Percentiles rank a stretch among this genome's conserved stretches.
Evolutionary conservation across 1,140 invertebrate genomes (phyloP).

Genomic region (Anoplolepis gracilipes): DNA sequence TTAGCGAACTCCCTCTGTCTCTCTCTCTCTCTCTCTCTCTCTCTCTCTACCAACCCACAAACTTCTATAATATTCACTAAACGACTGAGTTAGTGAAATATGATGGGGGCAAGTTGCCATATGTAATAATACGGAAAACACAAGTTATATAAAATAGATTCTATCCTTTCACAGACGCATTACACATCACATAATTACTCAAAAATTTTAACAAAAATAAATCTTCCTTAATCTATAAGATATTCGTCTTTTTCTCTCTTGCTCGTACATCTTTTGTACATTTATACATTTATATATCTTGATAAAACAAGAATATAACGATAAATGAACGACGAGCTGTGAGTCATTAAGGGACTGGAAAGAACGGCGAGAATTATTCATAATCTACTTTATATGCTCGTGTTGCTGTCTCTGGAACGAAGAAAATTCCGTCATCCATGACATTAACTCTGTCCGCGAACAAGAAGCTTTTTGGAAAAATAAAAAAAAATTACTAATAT

Average conservation of each 20-base stretch:
- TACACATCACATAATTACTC: background rate
- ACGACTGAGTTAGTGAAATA: conserved; percentile 41
- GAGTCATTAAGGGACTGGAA: background rate
- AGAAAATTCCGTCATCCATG: background rate
- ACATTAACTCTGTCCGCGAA: background rate
- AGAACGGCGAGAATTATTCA: background rate
- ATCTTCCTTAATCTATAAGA: background rate
- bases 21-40: background rate
- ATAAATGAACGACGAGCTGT: background rate
- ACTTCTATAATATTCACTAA: conserved; percentile 57
- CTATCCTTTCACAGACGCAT: background rate
- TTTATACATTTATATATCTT: background rate
- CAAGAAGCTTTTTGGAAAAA: no score
- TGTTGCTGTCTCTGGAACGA: background rate
- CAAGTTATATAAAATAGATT: background rate
- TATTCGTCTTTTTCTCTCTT: background rate
- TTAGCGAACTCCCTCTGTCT: conserved; percentile 49
- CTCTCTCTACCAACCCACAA: background rate
- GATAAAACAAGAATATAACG: background rate
- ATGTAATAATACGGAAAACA: background rate
- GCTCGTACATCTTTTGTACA: background rate
- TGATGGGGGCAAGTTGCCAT: background rate
- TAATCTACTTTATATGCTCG: background rate
- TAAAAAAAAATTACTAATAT: no score
- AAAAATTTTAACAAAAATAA: background rate